phyloP scores from a whole-genome alignment of 2,113 vertebrate species.

The Aegithalos caudatus region DNA sequence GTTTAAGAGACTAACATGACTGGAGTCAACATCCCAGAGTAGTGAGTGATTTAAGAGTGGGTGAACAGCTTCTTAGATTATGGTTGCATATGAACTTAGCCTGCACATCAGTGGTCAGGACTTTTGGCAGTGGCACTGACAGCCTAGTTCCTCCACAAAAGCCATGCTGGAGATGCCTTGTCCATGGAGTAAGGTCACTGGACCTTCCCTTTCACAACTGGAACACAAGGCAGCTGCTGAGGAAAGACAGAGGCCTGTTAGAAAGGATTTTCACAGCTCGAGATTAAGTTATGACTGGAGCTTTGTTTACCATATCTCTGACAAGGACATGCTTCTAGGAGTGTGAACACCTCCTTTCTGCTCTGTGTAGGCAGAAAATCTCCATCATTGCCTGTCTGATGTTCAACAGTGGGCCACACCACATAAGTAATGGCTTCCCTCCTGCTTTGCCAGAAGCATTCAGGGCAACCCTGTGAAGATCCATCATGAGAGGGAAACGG shows the following conservation, averaged over 20 bases:
- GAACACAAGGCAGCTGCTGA: neutral
- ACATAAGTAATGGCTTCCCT: neutral
- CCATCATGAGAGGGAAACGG: accelerated
- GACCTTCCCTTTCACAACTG: neutral
- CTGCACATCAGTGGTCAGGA: neutral
- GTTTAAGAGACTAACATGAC: neutral
- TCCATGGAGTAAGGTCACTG: neutral
- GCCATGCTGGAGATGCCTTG: neutral
- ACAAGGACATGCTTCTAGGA: neutral
- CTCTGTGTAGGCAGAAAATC: neutral
- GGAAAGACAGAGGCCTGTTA: neutral
- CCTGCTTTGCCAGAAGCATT: neutral
- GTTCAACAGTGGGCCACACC: neutral
- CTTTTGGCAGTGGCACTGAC: neutral
- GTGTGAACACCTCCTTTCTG: neutral
- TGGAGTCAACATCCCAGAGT: neutral
- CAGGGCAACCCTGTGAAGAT: neutral
- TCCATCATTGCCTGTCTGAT: accelerated
- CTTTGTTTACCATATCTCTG: neutral
- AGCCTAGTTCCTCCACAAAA: neutral
- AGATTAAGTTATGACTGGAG: neutral
- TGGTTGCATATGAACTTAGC: neutral
- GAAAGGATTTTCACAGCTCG: neutral
- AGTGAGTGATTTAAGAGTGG: neutral
- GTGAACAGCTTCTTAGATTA: neutral